These are phyloP conservation scores for Myocastor coypus DNA, from an alignment of 2,113 vertebrate species.

Conservation along the genomic window DNA sequence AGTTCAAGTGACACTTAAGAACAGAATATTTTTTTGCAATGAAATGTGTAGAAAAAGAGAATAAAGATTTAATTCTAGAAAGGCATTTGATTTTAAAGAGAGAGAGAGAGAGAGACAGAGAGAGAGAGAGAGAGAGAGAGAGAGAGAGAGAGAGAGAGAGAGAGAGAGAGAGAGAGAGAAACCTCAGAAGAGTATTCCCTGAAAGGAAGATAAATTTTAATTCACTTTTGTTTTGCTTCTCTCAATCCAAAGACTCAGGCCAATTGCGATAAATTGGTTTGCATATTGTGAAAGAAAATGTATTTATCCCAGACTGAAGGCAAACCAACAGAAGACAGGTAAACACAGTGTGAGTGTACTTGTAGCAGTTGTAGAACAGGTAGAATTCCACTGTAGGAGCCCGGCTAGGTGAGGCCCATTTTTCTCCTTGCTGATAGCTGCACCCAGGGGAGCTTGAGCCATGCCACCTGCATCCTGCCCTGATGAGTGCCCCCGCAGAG, in stretches of 20 bases:
- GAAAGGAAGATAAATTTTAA: not conserved
- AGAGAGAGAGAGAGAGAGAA: not conserved
- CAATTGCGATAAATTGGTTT: not conserved
- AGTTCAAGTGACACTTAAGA: not conserved
- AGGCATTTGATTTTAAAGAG: not conserved
- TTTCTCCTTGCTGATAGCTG: not conserved
- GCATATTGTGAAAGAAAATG: not conserved
- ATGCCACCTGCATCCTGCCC: rapidly evolving
- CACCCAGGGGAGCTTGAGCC: not conserved
- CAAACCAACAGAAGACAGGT: not conserved
- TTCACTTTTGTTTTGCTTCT: not conserved
- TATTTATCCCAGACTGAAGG: not conserved
- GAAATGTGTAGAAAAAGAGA: not conserved
- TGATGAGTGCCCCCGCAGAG: not conserved
- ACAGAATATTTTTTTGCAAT: slow-evolving; percentile 28
- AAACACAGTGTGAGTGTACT: not conserved
- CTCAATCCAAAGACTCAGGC: not conserved
- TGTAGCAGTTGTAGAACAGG: not conserved
- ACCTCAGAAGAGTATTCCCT: not conserved
- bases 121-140: not conserved
- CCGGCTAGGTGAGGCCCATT: not conserved
- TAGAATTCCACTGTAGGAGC: rapidly evolving
- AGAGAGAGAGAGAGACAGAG: not conserved
- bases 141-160: not conserved
- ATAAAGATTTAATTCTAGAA: not conserved